These are phyloP conservation scores for Cyanoliseus patagonus DNA, from an alignment of 2,113 vertebrate genomes.

Conservation along the genomic window DNA sequence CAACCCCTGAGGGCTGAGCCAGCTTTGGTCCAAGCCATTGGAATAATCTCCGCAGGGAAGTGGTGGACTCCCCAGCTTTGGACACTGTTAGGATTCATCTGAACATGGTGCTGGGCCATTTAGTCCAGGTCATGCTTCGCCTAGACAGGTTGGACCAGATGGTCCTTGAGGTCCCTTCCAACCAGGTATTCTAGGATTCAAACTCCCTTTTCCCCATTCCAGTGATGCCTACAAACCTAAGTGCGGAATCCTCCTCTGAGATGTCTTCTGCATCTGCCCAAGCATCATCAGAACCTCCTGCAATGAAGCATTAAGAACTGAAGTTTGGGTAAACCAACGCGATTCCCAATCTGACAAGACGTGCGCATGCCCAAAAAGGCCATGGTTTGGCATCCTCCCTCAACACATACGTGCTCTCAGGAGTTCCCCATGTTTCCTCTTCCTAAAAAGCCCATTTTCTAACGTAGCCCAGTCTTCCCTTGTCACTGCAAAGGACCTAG, in stretches of 20 bases:
- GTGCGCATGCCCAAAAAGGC: fast-evolving
- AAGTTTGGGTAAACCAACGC: neutral
- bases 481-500: neutral
- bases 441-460: neutral
- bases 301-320: neutral
- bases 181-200: neutral
- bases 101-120: neutral
- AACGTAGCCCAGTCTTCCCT: neutral
- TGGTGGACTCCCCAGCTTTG: neutral
- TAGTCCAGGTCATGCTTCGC: neutral
- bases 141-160: neutral
- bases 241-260: slow-evolving; percentile 85
- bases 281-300: slow-evolving; percentile 91
- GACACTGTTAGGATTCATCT: neutral
- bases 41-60: neutral
- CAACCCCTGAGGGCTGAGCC: neutral
- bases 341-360: neutral
- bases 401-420: neutral
- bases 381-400: neutral
- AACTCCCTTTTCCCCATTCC: neutral
- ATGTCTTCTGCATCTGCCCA: slow-evolving; percentile 88
- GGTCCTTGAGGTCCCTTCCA: neutral
- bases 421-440: neutral
- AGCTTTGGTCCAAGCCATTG: neutral
- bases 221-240: slow-evolving; percentile 78